Percentiles rank a stretch among this genome's conserved stretches.
These are phyloP conservation scores for Hirtodrosophila histrioides DNA, from an alignment of 2,888 invertebrate genomes.

Conservation along the genomic window DNA sequence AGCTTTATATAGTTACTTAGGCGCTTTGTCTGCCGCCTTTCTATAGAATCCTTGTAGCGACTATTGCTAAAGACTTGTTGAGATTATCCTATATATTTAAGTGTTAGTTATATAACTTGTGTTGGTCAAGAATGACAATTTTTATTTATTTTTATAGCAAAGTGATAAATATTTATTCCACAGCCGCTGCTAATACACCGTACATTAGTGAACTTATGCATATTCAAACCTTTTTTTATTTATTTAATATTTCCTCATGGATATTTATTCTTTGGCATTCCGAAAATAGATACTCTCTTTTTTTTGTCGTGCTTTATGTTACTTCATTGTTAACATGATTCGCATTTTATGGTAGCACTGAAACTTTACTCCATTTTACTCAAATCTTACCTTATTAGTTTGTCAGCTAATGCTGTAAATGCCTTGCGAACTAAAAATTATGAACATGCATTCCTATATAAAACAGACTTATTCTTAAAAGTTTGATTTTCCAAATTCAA, in stretches of 20 bases:
- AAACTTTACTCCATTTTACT: slow-evolving; percentile 74
- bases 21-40: slow-evolving; percentile 33
- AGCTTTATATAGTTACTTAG: slow-evolving; percentile 30
- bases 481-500: too few relatives aligned
- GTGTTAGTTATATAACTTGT: too few relatives aligned
- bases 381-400: slow-evolving; percentile 47
- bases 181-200: too few relatives aligned
- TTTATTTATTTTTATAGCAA: too few relatives aligned
- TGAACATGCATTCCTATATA: too few relatives aligned
- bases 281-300: not conserved
- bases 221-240: too few relatives aligned
- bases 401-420: slow-evolving; percentile 1
- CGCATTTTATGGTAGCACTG: slow-evolving; percentile 61
- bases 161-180: too few relatives aligned
- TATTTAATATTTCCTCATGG: not conserved
- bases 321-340: slow-evolving; percentile 73
- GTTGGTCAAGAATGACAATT: too few relatives aligned
- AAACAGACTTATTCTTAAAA: too few relatives aligned
- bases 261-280: not conserved
- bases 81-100: too few relatives aligned
- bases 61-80: slow-evolving; percentile 17
- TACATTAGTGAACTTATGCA: too few relatives aligned
- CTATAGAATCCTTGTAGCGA: slow-evolving; percentile 40
- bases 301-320: slow-evolving; percentile 75
- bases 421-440: too few relatives aligned